These are phyloP conservation scores for Tragelaphus imberbis DNA, from an alignment of 2,113 vertebrate species.

Conservation along the genomic window DNA sequence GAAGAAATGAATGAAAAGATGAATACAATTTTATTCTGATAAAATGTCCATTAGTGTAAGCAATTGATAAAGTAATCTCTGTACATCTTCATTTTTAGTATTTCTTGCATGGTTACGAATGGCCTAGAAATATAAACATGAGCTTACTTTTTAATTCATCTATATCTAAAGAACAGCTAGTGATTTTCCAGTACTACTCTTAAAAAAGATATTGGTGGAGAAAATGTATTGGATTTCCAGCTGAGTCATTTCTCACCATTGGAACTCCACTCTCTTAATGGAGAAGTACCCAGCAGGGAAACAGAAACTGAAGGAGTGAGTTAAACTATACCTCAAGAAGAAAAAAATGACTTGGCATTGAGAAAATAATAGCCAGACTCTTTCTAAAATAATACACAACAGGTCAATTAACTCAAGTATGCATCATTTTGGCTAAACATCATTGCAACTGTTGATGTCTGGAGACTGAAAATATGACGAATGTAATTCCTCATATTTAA, in stretches of 20 bases:
- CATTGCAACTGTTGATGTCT: not conserved
- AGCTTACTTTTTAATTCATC: not conserved
- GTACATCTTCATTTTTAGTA: not conserved
- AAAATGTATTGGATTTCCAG: conserved; percentile 7
- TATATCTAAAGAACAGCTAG: not conserved
- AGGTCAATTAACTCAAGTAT: not conserved
- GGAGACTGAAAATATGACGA: not conserved
- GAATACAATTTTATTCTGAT: not conserved
- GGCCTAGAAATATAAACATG: not conserved
- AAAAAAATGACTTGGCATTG: not conserved
- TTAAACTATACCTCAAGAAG: not conserved
- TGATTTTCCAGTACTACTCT: not conserved
- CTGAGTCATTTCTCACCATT: conserved; percentile 1
- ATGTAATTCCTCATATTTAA: not conserved
- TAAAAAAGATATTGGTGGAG: not conserved
- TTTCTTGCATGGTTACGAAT: not conserved
- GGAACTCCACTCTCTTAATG: not conserved
- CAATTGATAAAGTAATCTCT: not conserved
- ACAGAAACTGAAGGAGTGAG: not conserved
- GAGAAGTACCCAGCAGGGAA: not conserved
- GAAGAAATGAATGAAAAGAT: not conserved
- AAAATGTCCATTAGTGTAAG: not conserved
- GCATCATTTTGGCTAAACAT: not conserved
- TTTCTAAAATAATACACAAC: not conserved
- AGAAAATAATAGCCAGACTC: not conserved